Evolutionary conservation across 2,113 vertebrate species (phyloP).

Genomic region (Corydoras sp.): DNA sequence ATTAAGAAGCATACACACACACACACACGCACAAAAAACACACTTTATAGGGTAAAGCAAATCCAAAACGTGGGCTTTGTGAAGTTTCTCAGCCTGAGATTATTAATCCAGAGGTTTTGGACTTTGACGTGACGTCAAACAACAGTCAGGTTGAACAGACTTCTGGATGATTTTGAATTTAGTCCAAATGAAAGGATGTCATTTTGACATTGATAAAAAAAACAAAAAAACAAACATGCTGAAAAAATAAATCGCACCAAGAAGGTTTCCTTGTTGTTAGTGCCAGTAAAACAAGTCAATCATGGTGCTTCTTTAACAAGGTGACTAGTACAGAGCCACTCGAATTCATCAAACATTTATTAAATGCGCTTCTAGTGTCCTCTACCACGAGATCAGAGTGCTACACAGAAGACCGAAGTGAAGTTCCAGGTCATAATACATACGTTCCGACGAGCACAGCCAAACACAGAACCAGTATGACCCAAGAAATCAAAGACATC

Average conservation of each 20-base stretch:
- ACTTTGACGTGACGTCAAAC: conserved; percentile 64
- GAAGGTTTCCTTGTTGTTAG: conserved; percentile 62
- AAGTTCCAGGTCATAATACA: conserved; percentile 79
- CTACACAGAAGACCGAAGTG: conserved; percentile 74
- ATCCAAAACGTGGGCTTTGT: conserved; percentile 55
- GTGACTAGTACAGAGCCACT: conserved; percentile 46
- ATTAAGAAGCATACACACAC: conserved; percentile 61
- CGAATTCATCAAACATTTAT: conserved; percentile 72
- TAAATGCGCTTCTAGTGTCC: conserved; percentile 56
- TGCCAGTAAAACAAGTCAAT: conserved; percentile 78
- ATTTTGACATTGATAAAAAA: conserved; percentile 47
- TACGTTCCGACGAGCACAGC: conserved; percentile 71
- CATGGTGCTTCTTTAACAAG: conserved; percentile 74
- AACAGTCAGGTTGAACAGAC: conserved; percentile 59
- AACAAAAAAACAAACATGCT: neutral
- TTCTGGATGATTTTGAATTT: conserved; percentile 62
- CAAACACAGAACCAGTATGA: conserved; percentile 61
- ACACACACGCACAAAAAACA: conserved; percentile 37
- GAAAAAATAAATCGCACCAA: conserved; percentile 65
- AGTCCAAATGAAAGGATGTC: no score
- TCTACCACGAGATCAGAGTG: conserved; percentile 76
- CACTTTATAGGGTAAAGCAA: conserved; percentile 58
- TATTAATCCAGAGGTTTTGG: conserved; percentile 69
- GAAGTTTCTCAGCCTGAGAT: conserved; percentile 69
- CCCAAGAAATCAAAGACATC: conserved; percentile 30